Conservation (phyloP, 1,140 invertebrate species). For the Oryzaephilus surinamensis region DNA sequence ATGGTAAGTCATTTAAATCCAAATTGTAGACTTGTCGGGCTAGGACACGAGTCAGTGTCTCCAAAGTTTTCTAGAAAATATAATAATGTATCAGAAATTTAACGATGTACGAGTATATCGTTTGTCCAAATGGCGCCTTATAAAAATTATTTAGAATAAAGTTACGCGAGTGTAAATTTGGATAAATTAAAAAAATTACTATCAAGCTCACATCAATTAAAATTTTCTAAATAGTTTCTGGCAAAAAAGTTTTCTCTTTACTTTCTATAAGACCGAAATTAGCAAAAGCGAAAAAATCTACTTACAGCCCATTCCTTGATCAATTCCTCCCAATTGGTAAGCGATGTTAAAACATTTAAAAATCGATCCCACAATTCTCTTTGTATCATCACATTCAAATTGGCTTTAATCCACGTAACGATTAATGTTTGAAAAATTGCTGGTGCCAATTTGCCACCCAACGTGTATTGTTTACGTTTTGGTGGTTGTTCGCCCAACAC, state of each 20-base stretch:
- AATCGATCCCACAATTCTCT: slow-evolving; percentile 90
- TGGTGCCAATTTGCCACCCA: slow-evolving; percentile 76
- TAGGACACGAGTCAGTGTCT: slow-evolving; percentile 84
- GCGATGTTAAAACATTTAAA: slow-evolving; percentile 71
- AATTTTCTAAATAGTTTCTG: too few species aligned
- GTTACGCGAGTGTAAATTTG: too few species aligned
- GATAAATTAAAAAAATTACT: too few species aligned
- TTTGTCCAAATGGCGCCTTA: too few species aligned
- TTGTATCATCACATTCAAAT: slow-evolving; percentile 81
- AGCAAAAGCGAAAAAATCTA: slow-evolving; percentile 22
- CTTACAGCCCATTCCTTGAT: slow-evolving; percentile 92
- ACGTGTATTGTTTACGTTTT: slow-evolving; percentile 60
- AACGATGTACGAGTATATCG: too few species aligned
- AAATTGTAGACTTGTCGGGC: slow-evolving; percentile 88
- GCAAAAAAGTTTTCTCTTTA: too few species aligned
- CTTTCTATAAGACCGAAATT: too few species aligned
- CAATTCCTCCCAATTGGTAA: slow-evolving; percentile 91
- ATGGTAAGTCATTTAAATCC: slow-evolving; percentile 79
- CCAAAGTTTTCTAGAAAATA: slow-evolving; percentile 90
- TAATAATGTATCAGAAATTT: slow-evolving; percentile 16
- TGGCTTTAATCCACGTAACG: slow-evolving; percentile 97
- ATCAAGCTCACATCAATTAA: too few species aligned
- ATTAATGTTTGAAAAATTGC: slow-evolving; percentile 93
- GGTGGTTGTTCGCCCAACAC: slow-evolving; percentile 71
- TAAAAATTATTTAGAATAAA: too few species aligned